phyloP scores from a whole-genome alignment of 2,797 vertebrate genomes.

The Ceyx erithaca region DNA sequence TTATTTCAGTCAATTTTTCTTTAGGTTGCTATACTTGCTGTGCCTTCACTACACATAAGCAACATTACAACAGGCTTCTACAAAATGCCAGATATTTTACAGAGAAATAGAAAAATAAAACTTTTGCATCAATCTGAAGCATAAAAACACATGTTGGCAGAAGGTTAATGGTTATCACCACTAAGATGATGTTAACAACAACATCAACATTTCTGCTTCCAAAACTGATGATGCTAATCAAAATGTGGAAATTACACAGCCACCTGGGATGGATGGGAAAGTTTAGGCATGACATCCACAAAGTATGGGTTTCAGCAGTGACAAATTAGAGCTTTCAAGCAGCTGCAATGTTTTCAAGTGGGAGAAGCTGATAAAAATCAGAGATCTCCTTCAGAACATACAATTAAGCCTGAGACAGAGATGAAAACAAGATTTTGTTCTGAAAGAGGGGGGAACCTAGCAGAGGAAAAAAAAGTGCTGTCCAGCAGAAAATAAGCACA shows the following conservation, averaged over 20 bases:
- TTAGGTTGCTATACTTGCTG: not conserved
- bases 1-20: not conserved
- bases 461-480: not conserved
- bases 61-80: not conserved
- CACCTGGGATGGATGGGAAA: constrained; percentile 8
- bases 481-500: not conserved
- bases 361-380: constrained; percentile 9
- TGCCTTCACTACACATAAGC: not conserved
- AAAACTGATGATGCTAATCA: not conserved
- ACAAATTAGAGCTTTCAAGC: constrained; percentile 12
- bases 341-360: not conserved
- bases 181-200: not conserved
- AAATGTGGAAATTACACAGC: not conserved
- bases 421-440: not conserved
- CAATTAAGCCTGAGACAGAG: not conserved
- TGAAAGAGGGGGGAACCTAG: not conserved
- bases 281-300: not conserved
- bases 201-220: constrained; percentile 5
- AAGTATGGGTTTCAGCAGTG: not conserved
- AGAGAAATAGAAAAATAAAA: not conserved
- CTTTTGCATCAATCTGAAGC: not conserved
- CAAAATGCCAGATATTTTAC: not conserved
- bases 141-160: not conserved
- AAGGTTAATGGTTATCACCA: not conserved
- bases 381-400: not conserved